Base-by-base conservation (phyloP, 2,888 invertebrate genomes). In the Ephialtes manifestator region DNA sequence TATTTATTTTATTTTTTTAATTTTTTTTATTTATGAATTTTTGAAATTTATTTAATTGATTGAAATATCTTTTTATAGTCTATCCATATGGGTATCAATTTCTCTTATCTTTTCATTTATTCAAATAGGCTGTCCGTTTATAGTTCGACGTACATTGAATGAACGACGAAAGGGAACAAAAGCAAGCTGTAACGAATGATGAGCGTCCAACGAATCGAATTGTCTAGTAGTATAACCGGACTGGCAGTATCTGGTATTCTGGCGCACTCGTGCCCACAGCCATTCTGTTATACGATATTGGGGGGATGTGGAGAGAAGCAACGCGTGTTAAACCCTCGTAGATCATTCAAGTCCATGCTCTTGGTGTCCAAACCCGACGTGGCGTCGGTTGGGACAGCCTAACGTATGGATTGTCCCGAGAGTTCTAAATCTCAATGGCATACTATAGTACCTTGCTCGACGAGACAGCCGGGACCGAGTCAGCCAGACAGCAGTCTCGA, bases 291-390 rank as follows among this genome's bases (percentile, higher is more conserved):
- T 11, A 63, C 60, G 75, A 20, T 31, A 63, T 51, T 51, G 63
- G 68, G 39, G 39, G 20, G 76, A 63, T 39, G 39, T 18, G 39
- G 70, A 51, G 60, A 53, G 70, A 70, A 39, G 43, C 63, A 60
- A 65, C 70, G 91, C 91, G 90, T 90, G 90, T 88, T 88, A 87
- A 89, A 88, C 82, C 88, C 88, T 90, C 91, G 90, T 90, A 89
- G 87, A 90, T 90, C 90, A 90, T 89, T 89, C 90, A 85, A 86
- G 70, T 81, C 87, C 85, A 85, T 83, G 68, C 75, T 81, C 53
- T 79, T 81, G 87, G 83, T 86, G 88, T 87, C 88, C 88, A 87
- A 89, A 89, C 86, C 84, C 82, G 81, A 77, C 68, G 88, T 85
- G 81, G 88, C 53, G 70, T 76, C 71, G 70, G 63, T 70, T 20